Conservation (phyloP, 2,113 vertebrate species). For the Ia io region DNA sequence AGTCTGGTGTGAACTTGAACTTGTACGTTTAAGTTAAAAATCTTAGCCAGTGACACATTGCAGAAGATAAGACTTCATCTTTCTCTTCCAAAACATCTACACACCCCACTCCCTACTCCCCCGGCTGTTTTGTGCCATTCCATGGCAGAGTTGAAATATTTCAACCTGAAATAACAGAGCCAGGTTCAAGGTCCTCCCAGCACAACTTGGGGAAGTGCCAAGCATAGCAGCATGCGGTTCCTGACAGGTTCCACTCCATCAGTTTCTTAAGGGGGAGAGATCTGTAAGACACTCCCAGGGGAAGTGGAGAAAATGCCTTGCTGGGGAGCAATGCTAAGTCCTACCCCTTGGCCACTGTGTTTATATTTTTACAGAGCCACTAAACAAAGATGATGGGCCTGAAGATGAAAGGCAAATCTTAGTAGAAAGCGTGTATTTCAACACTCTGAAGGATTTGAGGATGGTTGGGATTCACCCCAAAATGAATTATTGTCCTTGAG, state of each 20-base stretch:
- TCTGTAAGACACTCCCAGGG: not conserved
- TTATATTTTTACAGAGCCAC: slow-evolving; percentile 8
- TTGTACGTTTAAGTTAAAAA: slow-evolving; percentile 49
- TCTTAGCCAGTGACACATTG: slow-evolving; percentile 20
- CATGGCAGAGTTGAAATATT: slow-evolving; percentile 47
- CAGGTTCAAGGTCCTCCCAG: slow-evolving; percentile 53
- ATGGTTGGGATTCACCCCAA: not conserved
- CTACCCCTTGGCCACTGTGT: not conserved
- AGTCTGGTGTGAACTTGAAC: slow-evolving; percentile 19
- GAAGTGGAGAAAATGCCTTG: not conserved
- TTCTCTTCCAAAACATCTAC: not conserved
- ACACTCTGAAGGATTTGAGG: not conserved
- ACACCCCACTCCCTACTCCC: not conserved
- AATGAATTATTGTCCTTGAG: not conserved
- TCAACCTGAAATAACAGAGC: slow-evolving; percentile 60
- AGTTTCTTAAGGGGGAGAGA: slow-evolving; percentile 44
- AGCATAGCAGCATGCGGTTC: not conserved
- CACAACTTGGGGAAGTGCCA: slow-evolving; percentile 57
- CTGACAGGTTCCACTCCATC: slow-evolving; percentile 46
- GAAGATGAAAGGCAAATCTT: slow-evolving; percentile 28
- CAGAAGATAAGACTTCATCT: not conserved
- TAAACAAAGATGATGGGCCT: not conserved
- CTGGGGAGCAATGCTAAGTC: not conserved
- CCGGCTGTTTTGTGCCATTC: not conserved
- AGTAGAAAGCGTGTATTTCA: not conserved